phyloP scores from a whole-genome alignment of 2,113 vertebrate genomes.

The Oncorhynchus tshawytscha region DNA sequence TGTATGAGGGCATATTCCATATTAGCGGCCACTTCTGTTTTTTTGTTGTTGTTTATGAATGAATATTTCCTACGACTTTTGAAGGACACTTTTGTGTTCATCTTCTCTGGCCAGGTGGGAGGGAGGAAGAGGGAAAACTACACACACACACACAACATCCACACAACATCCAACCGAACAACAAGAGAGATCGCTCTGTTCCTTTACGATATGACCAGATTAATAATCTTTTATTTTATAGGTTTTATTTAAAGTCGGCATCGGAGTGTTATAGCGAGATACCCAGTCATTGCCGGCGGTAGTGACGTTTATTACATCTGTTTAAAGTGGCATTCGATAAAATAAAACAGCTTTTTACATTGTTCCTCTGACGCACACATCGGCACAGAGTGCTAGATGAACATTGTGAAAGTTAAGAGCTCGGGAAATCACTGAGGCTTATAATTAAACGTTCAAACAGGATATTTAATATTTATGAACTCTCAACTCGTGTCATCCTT shows the following conservation, averaged over 20 bases:
- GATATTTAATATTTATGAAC: conserved; percentile 57
- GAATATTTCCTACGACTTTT: conserved; percentile 25
- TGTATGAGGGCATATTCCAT: background rate
- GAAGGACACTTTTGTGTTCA: conserved; percentile 36
- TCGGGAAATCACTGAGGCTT: conserved; percentile 45
- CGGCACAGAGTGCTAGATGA: conserved; percentile 34
- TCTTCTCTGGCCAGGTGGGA: conserved; percentile 31
- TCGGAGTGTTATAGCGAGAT: conserved; percentile 28
- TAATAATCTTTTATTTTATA: background rate
- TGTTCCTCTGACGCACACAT: background rate
- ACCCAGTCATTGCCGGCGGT: conserved; percentile 13
- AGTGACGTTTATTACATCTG: conserved; percentile 44
- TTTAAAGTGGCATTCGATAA: conserved; percentile 41
- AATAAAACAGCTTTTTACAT: conserved; percentile 36
- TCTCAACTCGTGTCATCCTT: conserved; percentile 11
- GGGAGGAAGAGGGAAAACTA: background rate
- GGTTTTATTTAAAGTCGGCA: conserved; percentile 35
- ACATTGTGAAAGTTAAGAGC: conserved; percentile 56
- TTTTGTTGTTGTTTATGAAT: background rate
- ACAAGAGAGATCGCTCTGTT: conserved; percentile 31
- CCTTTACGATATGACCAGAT: conserved; percentile 47
- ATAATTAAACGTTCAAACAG: conserved; percentile 67
- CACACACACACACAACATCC: no score
- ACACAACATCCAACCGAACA: conserved; percentile 19
- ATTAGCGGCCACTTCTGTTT: background rate